These are phyloP conservation scores for Apis florea DNA, from an alignment of 1,140 invertebrate genomes.

Conservation along the genomic window DNA sequence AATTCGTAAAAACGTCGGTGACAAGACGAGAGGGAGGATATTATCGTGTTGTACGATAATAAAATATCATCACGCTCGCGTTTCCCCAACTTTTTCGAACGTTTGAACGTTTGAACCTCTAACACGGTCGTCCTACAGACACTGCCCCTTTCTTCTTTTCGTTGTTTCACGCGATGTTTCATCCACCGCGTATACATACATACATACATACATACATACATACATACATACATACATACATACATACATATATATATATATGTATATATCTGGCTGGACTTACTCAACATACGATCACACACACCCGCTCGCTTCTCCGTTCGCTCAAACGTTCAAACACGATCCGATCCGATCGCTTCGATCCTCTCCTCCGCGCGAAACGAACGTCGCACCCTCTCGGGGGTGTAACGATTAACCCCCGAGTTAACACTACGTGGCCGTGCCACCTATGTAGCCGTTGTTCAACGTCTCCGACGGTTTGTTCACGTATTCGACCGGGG, in stretches of 20 bases:
- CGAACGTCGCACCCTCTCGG: background rate
- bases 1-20: constrained; percentile 21
- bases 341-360: background rate
- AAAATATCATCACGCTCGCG: background rate
- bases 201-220: too few relatives aligned
- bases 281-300: too few relatives aligned
- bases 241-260: too few relatives aligned
- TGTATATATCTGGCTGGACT: too few relatives aligned
- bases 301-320: too few relatives aligned
- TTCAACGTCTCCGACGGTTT: constrained; percentile 73
- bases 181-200: too few relatives aligned
- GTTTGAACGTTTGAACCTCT: background rate
- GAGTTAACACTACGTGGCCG: constrained; percentile 74
- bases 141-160: constrained; percentile 41
- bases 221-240: too few relatives aligned
- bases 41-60: too few relatives aligned
- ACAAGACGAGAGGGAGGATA: background rate
- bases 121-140: constrained; percentile 32
- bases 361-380: too few relatives aligned
- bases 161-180: too few relatives aligned
- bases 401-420: background rate
- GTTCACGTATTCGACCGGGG: constrained; percentile 60
- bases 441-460: constrained; percentile 76
- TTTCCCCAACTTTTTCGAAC: background rate
- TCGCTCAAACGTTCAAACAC: too few relatives aligned